Percentiles rank a stretch among this genome's conserved stretches.
Conservation (phyloP, 1,140 invertebrate species). For the Eufriesea mexicana region DNA sequence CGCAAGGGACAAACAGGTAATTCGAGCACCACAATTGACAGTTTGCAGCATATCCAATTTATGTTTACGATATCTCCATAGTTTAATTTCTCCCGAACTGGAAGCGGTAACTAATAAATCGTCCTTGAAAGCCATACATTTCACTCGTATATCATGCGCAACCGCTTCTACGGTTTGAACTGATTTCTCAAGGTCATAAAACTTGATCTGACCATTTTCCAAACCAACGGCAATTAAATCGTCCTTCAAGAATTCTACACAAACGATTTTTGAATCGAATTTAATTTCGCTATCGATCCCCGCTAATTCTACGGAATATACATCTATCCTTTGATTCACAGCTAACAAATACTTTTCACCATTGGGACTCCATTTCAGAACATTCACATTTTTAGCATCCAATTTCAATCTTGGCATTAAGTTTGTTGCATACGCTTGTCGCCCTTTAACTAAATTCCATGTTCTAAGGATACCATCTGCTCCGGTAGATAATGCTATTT, state of each 20-base stretch:
- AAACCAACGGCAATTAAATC: conserved; percentile 86
- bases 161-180: conserved; percentile 81
- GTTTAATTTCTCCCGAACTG: conserved; percentile 90
- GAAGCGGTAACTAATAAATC: conserved; percentile 85
- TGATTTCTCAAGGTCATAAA: conserved; percentile 83
- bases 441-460: conserved; percentile 97
- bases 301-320: conserved; percentile 90
- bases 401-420: conserved; percentile 85
- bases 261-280: conserved; percentile 85
- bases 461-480: conserved; percentile 92
- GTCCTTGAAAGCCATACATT: conserved; percentile 84
- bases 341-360: conserved; percentile 89
- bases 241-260: conserved; percentile 85
- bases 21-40: conserved; percentile 76
- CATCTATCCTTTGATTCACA: conserved; percentile 87
- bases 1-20: conserved; percentile 77
- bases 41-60: conserved; percentile 77
- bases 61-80: conserved; percentile 85
- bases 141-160: conserved; percentile 87
- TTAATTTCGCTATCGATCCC: conserved; percentile 85
- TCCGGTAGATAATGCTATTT: conserved; percentile 93
- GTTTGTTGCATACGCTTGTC: conserved; percentile 94
- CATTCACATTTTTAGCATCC: conserved; percentile 81
- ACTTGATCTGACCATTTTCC: conserved; percentile 87
- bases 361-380: conserved; percentile 86